Base-by-base conservation (phyloP, 2,888 invertebrate species). In the Scotopteryx bipunctaria region DNA sequence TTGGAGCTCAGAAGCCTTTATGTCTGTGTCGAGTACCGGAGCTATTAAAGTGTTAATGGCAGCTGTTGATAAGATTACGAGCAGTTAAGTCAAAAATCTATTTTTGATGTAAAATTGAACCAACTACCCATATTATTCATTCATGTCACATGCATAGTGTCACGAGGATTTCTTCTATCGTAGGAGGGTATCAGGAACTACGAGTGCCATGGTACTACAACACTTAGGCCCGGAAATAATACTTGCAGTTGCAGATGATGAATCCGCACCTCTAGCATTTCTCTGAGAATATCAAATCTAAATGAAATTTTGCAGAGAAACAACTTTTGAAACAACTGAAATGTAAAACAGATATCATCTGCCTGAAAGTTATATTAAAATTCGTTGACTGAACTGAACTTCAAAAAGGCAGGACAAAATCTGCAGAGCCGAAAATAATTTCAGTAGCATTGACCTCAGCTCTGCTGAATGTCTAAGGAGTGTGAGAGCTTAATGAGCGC, bases 361-460 rank as follows among this genome's bases (percentile, higher is more conserved):
- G 43, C 5, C 35, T 2, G 15, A 17, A 53, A 42, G 44, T 25
- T 16, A 41, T 43, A 45, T 44, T 46, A 53, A 27, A 27, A 27
- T 11, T 23, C 13, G 55, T 29, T 50, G 48, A 49, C 48, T 55
- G 43, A 41, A 32, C 25, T 42, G 48, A 45, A 53, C 53, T 53
- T 16, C 49, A 55, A 45, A 48, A 60, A 59, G 52, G 58, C 58
- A 63, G 59, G 69, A 66, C 64, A 67, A 63, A 57, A 60, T 61
- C 55, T 44, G 59, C 59, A 44, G 64, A 63, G 58, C 66, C 59
- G 52, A 70, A 69, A 72, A 73, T 69, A 70, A 65, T 56, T 63
- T 51, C 61, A 62, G 74, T 78, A 76, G 64, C 81, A 69, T 76
- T 81, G 80, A 81, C 72, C 79, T 64, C 67, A 60, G 64, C 61